Percentiles rank a stretch among this genome's conserved stretches.
phyloP scores from a whole-genome alignment of 2,113 vertebrate genomes.

The Sardina pilchardus region DNA sequence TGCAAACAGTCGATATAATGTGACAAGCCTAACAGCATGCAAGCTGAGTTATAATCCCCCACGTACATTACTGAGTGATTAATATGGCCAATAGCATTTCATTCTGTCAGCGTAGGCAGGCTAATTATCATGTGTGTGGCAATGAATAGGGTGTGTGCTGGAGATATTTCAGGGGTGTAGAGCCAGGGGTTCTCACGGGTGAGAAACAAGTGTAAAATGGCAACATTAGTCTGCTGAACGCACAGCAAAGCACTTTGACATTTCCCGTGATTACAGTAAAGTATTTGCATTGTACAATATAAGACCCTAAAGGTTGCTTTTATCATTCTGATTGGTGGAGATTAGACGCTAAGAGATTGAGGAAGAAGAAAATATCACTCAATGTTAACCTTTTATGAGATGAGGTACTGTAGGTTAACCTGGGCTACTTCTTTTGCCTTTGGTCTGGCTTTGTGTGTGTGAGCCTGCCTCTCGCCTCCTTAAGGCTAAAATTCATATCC shows the following conservation, averaged over 20 bases:
- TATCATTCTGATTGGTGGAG: slow-evolving; percentile 45
- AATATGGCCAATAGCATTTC: neutral
- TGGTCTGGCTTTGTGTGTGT: neutral
- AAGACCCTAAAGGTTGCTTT: slow-evolving; percentile 52
- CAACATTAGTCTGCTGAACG: slow-evolving; percentile 62
- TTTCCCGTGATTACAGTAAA: slow-evolving; percentile 52
- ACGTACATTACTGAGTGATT: neutral
- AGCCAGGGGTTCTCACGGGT: slow-evolving; percentile 44
- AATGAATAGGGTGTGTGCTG: neutral
- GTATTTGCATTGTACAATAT: slow-evolving; percentile 33
- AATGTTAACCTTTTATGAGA: neutral
- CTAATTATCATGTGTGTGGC: slow-evolving; percentile 49
- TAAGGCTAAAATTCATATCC: neutral
- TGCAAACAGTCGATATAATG: slow-evolving; percentile 21
- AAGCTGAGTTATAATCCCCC: slow-evolving; percentile 12
- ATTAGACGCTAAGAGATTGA: slow-evolving; percentile 36
- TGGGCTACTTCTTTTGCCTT: no score
- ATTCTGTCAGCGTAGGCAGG: neutral
- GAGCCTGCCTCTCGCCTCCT: neutral
- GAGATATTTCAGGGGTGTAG: slow-evolving; percentile 23
- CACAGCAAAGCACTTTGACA: slow-evolving; percentile 53
- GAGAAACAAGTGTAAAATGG: slow-evolving; percentile 62
- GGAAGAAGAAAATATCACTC: neutral
- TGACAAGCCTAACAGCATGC: slow-evolving; percentile 21
- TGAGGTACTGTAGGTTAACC: neutral